phyloP scores from a whole-genome alignment of 2,888 invertebrate genomes.

The Lasiommata megera region DNA sequence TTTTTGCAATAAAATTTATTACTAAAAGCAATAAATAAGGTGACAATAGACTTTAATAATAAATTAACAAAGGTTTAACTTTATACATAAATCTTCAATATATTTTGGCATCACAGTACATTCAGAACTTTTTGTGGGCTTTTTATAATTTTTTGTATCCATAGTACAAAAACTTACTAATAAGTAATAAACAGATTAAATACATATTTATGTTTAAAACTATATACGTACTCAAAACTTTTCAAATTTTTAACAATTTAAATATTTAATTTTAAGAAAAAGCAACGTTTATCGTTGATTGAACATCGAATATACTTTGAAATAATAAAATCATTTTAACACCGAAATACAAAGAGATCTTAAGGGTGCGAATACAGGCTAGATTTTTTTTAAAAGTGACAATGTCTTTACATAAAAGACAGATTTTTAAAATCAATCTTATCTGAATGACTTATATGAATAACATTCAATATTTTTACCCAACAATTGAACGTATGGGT shows the following conservation, averaged over 20 bases:
- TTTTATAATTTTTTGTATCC: not conserved
- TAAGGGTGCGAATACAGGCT: not conserved
- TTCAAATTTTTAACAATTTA: conserved; percentile 1
- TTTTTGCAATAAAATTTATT: conserved; percentile 60
- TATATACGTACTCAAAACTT: not conserved
- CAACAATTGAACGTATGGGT: not conserved
- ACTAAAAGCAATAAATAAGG: conserved; percentile 78
- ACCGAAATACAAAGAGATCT: not conserved
- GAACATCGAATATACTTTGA: not conserved
- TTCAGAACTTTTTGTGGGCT: conserved; percentile 43
- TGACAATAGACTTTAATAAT: conserved; percentile 75
- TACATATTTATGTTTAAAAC: conserved; percentile 4
- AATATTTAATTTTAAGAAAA: not conserved
- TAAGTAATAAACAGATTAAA: not conserved
- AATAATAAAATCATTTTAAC: not conserved
- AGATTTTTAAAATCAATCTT: not conserved
- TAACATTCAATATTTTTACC: not conserved
- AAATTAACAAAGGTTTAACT: conserved; percentile 72
- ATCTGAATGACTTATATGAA: too few relatives aligned
- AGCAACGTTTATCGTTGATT: not conserved
- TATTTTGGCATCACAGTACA: conserved; percentile 77
- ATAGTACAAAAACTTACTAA: not conserved
- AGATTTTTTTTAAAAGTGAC: not conserved
- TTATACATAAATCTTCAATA: conserved; percentile 56
- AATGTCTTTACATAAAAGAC: not conserved